phyloP scores from a whole-genome alignment of 2,113 vertebrate species.

The Rhegmatorhina hoffmannsi region DNA sequence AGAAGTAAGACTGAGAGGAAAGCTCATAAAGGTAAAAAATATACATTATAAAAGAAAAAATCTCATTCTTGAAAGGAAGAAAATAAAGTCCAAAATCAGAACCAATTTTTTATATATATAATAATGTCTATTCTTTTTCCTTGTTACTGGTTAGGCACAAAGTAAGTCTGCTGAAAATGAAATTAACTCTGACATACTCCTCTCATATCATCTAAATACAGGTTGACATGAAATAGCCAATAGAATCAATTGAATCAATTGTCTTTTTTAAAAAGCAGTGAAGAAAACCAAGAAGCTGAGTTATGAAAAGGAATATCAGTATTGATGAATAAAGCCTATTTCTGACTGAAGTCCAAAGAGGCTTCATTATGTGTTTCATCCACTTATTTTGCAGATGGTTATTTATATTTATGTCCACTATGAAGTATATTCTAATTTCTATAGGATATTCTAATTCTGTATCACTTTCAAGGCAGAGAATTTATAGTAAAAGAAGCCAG shows the following conservation, averaged over 20 bases:
- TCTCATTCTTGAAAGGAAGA: not conserved
- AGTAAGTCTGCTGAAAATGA: not conserved
- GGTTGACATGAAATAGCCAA: not conserved
- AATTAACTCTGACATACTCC: not conserved
- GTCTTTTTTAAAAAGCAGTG: not conserved
- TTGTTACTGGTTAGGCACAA: not conserved
- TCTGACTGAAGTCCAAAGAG: not conserved
- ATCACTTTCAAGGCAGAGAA: not conserved
- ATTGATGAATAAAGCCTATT: not conserved
- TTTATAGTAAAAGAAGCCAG: not conserved
- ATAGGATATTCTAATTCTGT: not conserved
- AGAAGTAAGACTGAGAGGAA: not conserved
- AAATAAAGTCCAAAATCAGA: not conserved
- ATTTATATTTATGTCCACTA: not conserved
- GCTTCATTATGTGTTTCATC: not conserved
- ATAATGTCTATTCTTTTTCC: not conserved
- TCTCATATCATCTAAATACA: not conserved
- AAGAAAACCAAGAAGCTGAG: not conserved
- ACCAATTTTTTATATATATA: not conserved
- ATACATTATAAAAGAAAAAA: not conserved
- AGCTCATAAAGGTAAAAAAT: not conserved
- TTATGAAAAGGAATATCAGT: not conserved
- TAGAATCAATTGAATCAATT: constrained; percentile 12
- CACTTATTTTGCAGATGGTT: not conserved
- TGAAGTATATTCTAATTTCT: not conserved